Percentiles rank a stretch among this genome's conserved stretches.
Evolutionary conservation across 2,888 invertebrate genomes (phyloP).

Genomic region (Pollenia amentaria): DNA sequence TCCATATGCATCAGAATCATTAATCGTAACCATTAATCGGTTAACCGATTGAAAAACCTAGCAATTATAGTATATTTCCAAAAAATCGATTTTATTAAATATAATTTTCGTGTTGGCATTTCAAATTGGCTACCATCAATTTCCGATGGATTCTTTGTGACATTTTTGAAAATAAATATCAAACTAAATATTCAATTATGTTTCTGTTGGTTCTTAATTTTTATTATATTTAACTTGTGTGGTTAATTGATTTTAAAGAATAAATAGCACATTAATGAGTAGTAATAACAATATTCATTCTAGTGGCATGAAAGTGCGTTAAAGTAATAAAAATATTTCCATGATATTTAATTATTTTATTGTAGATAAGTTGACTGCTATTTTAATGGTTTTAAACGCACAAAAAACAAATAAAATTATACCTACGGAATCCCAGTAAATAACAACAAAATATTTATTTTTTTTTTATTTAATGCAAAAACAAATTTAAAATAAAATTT

Average conservation of each 20-base stretch:
- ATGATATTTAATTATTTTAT: conserved; percentile 59
- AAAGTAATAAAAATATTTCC: conserved; percentile 25
- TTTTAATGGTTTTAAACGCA: conserved; percentile 53
- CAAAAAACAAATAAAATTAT: not conserved
- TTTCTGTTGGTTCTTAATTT: not conserved
- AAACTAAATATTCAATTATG: not conserved
- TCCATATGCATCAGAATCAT: no score
- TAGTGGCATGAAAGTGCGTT: conserved; percentile 14
- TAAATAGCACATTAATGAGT: conserved; percentile 9
- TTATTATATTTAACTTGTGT: conserved; percentile 1
- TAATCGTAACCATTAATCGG: no score
- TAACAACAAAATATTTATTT: no score
- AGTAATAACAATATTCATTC: conserved; percentile 15
- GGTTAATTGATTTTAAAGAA: conserved; percentile 26
- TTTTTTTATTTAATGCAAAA: no score
- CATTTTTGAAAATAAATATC: not conserved
- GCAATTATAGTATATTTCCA: no score
- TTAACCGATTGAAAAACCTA: no score
- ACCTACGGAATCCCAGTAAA: no score
- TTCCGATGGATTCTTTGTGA: no score
- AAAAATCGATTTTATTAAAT: no score
- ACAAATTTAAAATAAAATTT: no score
- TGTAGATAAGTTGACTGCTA: conserved; percentile 56
- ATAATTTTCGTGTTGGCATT: no score
- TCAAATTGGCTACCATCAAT: no score